phyloP scores from a whole-genome alignment of 1,140 invertebrate species.

The Trichoplusia ni region DNA sequence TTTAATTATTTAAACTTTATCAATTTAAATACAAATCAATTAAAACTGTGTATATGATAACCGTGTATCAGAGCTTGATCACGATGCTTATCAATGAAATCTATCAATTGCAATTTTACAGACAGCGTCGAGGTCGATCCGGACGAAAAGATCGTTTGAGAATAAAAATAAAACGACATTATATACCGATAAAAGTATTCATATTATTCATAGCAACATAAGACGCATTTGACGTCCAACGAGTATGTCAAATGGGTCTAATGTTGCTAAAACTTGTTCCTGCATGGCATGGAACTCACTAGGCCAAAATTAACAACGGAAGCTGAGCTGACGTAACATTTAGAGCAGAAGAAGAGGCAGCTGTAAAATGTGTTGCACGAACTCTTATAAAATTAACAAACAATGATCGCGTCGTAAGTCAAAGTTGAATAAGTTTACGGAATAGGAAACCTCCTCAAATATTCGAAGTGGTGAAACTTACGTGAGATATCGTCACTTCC shows the following conservation, averaged over 20 bases:
- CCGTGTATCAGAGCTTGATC: too few relatives aligned
- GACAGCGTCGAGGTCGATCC: conserved; percentile 31
- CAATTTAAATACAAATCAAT: too few relatives aligned
- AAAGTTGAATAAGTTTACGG: background rate
- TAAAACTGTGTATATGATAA: too few relatives aligned
- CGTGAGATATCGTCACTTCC: conserved; percentile 50
- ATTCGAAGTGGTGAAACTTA: conserved; percentile 44
- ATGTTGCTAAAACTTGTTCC: background rate
- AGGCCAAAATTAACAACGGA: conserved; percentile 22
- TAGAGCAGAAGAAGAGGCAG: background rate
- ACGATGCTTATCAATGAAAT: background rate
- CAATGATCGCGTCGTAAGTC: too few relatives aligned
- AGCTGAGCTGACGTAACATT: conserved; percentile 24
- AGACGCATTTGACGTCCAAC: too few relatives aligned
- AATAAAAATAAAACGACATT: conserved; percentile 38
- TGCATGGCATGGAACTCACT: conserved; percentile 5
- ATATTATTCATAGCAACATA: too few relatives aligned
- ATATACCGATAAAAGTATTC: background rate
- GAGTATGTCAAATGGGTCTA: background rate
- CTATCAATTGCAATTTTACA: background rate
- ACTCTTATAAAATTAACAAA: too few relatives aligned
- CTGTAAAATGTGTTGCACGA: too few relatives aligned
- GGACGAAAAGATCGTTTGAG: conserved; percentile 34
- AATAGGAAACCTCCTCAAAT: background rate
- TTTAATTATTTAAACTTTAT: too few relatives aligned